Percentiles rank a stretch among this genome's conserved stretches.
Conservation (phyloP, 2,888 invertebrate genomes). For the Diaperis boleti region DNA sequence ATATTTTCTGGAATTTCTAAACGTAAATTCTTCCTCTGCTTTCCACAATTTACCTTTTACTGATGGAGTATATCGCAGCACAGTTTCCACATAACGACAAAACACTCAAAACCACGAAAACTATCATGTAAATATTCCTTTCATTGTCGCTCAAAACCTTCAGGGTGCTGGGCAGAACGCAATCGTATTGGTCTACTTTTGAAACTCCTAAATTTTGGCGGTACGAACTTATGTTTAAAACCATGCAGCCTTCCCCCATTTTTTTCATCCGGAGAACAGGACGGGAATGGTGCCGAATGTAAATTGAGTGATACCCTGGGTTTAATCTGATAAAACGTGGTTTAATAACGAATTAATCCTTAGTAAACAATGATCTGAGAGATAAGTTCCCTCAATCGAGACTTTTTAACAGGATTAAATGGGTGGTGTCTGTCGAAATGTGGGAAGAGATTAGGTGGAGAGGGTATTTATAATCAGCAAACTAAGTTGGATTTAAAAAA, state of each 20-base stretch:
- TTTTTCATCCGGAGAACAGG: background rate
- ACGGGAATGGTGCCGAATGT: constrained; percentile 6
- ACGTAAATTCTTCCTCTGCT: background rate
- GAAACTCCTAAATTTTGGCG: background rate
- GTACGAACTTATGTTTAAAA: background rate
- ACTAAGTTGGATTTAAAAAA: no score
- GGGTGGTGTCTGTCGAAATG: background rate
- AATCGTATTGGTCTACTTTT: constrained; percentile 4
- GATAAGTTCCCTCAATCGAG: constrained; percentile 19
- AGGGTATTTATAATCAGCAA: no score
- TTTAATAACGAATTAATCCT: constrained; percentile 27
- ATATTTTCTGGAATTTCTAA: constrained; percentile 63
- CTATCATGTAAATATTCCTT: constrained; percentile 30
- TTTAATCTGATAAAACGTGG: constrained; percentile 19
- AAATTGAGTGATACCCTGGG: constrained; percentile 11
- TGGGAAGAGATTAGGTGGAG: constrained; percentile 3
- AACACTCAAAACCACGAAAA: constrained; percentile 9
- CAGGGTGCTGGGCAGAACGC: constrained; percentile 1
- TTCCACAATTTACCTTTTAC: constrained; percentile 49
- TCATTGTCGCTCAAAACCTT: constrained; percentile 5
- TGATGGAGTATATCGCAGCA: constrained; percentile 52
- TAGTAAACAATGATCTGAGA: constrained; percentile 16
- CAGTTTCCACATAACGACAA: constrained; percentile 47
- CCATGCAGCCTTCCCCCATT: constrained; percentile 16
- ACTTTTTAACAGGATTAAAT: constrained; percentile 1